phyloP scores from a whole-genome alignment of 2,888 invertebrate genomes.

The Papilio gigon region DNA sequence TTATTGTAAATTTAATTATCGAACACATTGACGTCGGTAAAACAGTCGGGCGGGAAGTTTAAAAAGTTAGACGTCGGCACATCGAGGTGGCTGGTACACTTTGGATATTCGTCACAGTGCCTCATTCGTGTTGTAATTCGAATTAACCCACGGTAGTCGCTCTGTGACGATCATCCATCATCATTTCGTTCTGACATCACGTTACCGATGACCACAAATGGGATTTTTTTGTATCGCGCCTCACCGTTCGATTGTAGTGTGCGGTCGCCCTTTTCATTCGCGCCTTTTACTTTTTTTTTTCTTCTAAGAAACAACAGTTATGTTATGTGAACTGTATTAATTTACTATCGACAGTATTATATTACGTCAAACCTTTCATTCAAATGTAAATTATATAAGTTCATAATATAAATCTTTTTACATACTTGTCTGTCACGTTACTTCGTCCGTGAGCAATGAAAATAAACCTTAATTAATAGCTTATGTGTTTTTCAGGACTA shows the following conservation, averaged over 20 bases:
- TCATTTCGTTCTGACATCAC: slow-evolving; percentile 59
- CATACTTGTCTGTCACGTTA: too few species aligned
- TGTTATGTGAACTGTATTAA: slow-evolving; percentile 17
- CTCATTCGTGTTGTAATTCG: slow-evolving; percentile 51
- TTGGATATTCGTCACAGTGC: slow-evolving; percentile 54
- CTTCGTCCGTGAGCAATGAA: too few species aligned
- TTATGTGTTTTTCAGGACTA: too few species aligned
- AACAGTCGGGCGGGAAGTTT: slow-evolving; percentile 34
- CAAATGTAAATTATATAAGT: neutral
- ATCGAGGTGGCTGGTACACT: slow-evolving; percentile 33
- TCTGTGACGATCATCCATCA: slow-evolving; percentile 59
- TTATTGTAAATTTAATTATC: neutral
- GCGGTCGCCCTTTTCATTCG: slow-evolving; percentile 51
- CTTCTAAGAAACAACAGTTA: slow-evolving; percentile 40
- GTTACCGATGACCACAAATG: slow-evolving; percentile 59
- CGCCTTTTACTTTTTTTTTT: slow-evolving; percentile 47
- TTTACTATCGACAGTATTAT: slow-evolving; percentile 15
- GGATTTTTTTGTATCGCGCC: slow-evolving; percentile 59
- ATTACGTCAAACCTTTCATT: neutral
- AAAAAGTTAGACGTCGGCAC: slow-evolving; percentile 38
- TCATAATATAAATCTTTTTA: too few species aligned
- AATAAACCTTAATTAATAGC: too few species aligned
- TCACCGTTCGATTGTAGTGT: slow-evolving; percentile 54
- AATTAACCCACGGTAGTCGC: slow-evolving; percentile 48
- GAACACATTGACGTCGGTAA: neutral